A percentile compares a stretch with the other conserved stretches of the same genome.
Conservation (phyloP, 2,797 vertebrate genomes). For the Novumbra hubbsi region DNA sequence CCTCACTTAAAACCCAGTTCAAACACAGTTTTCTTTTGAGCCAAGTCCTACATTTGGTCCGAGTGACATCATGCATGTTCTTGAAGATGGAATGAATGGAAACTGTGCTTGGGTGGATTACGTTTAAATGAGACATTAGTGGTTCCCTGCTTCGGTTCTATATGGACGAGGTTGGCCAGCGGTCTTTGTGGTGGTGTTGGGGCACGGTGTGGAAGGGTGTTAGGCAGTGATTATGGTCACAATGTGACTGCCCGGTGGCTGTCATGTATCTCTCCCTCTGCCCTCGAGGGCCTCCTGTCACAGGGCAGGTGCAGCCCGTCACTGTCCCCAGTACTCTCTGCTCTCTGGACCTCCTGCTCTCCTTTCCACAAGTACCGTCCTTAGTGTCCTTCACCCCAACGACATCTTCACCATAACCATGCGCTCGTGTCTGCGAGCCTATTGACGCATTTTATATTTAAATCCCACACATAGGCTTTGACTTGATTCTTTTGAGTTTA, state of each 20-base stretch:
- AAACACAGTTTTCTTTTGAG: too few species aligned
- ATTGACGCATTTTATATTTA: neutral
- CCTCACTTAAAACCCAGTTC: neutral
- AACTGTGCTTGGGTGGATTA: constrained; percentile 11
- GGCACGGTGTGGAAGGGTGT: neutral
- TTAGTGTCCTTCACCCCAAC: neutral
- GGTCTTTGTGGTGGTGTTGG: constrained; percentile 60
- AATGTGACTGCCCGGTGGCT: constrained; percentile 12
- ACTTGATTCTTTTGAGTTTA: neutral
- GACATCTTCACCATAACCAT: neutral
- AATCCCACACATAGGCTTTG: neutral
- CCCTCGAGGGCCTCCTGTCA: constrained; percentile 18
- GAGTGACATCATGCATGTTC: neutral
- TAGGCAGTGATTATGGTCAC: constrained; percentile 46
- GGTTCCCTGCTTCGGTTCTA: constrained; percentile 4
- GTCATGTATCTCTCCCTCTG: neutral
- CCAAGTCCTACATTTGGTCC: neutral
- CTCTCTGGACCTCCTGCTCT: neutral
- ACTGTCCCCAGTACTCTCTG: neutral
- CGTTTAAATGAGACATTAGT: constrained; percentile 43
- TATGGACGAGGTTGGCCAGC: constrained; percentile 37
- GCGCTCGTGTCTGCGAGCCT: neutral
- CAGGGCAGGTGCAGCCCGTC: constrained; percentile 13
- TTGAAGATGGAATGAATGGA: too few species aligned
- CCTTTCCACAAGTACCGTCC: neutral